These are phyloP conservation scores for Drosophila meridionalis DNA, from an alignment of 2,888 invertebrate genomes.

Conservation along the genomic window DNA sequence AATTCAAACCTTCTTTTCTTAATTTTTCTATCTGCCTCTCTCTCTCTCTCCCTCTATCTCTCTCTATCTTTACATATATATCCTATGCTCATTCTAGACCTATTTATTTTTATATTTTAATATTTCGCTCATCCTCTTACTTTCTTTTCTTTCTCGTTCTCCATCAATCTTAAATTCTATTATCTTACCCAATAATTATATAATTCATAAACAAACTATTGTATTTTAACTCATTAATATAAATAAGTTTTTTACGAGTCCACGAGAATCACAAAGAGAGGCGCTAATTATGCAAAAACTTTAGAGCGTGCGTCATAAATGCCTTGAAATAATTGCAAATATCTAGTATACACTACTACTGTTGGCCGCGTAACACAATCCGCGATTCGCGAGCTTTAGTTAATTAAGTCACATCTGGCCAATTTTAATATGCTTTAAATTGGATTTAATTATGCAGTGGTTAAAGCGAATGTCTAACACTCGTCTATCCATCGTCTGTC, in stretches of 20 bases:
- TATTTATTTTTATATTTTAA: too few relatives aligned
- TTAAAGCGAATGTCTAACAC: slow-evolving; percentile 15
- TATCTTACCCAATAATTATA: neutral
- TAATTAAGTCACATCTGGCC: slow-evolving; percentile 14
- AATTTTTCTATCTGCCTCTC: neutral
- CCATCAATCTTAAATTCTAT: neutral
- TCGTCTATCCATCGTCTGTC: slow-evolving; percentile 18
- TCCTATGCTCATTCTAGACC: too few relatives aligned
- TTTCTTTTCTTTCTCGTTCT: neutral
- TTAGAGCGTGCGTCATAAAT: neutral
- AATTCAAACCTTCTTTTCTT: too few relatives aligned
- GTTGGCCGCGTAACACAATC: neutral
- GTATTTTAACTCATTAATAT: neutral
- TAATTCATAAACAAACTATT: neutral
- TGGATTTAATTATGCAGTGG: slow-evolving; percentile 23
- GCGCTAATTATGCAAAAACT: neutral
- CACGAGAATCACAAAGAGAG: slow-evolving; percentile 1
- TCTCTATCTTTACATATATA: neutral
- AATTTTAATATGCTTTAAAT: slow-evolving; percentile 28
- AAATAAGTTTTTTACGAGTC: neutral
- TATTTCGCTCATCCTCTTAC: too few relatives aligned
- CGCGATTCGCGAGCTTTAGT: neutral
- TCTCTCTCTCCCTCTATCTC: neutral
- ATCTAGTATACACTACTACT: neutral
- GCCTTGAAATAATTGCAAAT: neutral